A percentile compares a stretch with the other conserved stretches of the same genome.
phyloP scores from a whole-genome alignment of 2,888 invertebrate species.

The Stenchaetothrips biformis region DNA sequence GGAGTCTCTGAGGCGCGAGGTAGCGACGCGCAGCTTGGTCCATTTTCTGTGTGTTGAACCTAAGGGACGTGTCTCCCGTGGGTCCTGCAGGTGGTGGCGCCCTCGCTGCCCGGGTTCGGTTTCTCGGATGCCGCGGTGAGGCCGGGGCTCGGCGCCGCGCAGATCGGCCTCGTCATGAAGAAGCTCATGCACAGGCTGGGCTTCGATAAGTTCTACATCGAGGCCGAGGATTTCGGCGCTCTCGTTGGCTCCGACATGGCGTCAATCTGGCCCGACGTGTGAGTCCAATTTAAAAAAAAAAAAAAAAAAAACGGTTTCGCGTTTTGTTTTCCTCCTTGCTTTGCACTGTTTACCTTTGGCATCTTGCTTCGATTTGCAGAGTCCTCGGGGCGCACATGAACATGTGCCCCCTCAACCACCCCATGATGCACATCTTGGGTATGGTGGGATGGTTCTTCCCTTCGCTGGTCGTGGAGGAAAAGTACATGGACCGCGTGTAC shows the following conservation, averaged over 20 bases:
- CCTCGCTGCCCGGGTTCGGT: conserved; percentile 66
- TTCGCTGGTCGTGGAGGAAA: conserved; percentile 52
- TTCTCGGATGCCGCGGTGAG: conserved; percentile 61
- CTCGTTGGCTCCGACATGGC: conserved; percentile 59
- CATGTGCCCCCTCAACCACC: conserved; percentile 49
- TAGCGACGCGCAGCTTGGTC: no score
- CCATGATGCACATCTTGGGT: conserved; percentile 40
- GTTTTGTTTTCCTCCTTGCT: no score
- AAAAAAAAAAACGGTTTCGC: no score
- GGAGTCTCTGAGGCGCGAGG: no score
- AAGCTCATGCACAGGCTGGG: conserved; percentile 69
- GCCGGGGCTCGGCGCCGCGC: conserved; percentile 56
- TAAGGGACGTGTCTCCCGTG: no score
- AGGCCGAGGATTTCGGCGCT: conserved; percentile 82
- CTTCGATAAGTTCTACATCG: conserved; percentile 60
- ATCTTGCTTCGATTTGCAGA: conserved; percentile 44
- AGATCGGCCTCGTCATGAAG: conserved; percentile 56
- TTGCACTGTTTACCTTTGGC: not conserved
- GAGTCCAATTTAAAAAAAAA: no score
- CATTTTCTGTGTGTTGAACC: no score
- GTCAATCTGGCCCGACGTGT: conserved; percentile 56
- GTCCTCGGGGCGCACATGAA: conserved; percentile 60
- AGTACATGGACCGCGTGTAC: conserved; percentile 44
- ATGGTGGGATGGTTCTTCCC: conserved; percentile 55
- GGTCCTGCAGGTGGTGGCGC: conserved; percentile 61